These are phyloP conservation scores for Emmelina monodactyla DNA, from an alignment of 2,888 invertebrate species.

Conservation along the genomic window DNA sequence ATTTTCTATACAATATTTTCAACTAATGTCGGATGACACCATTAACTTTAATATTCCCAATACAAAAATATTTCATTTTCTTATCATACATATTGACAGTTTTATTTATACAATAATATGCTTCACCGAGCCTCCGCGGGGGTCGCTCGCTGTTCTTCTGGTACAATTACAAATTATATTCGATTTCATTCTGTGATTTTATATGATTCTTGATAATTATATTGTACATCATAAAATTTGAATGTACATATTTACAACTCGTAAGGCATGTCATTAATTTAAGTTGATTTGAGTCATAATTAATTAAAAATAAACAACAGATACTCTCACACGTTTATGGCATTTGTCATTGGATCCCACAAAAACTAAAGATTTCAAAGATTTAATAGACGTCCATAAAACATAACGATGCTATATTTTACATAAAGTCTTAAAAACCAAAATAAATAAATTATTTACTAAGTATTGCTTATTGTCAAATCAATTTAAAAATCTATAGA, in stretches of 20 bases:
- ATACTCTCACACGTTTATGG: conserved; percentile 61
- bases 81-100: conserved; percentile 51
- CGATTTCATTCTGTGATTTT: conserved; percentile 18
- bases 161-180: conserved; percentile 22
- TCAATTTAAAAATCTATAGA: conserved; percentile 39
- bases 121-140: no score
- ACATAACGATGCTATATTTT: conserved; percentile 60
- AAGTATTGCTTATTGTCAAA: conserved; percentile 61
- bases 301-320: conserved; percentile 48
- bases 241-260: conserved; percentile 44
- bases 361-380: conserved; percentile 37
- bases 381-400: conserved; percentile 57
- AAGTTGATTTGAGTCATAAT: no score
- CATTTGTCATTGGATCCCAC: conserved; percentile 49
- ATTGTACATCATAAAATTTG: conserved; percentile 19
- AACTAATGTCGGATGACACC: conserved; percentile 50
- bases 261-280: conserved; percentile 26
- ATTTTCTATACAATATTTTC: conserved; percentile 58
- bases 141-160: no score
- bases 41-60: conserved; percentile 58
- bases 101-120: conserved; percentile 39
- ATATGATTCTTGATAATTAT: conserved; percentile 3
- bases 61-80: conserved; percentile 63
- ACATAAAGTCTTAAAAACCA: conserved; percentile 58
- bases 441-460: conserved; percentile 62